These are phyloP conservation scores for Calycopis cecrops DNA, from an alignment of 1,140 invertebrate genomes.

Conservation along the genomic window DNA sequence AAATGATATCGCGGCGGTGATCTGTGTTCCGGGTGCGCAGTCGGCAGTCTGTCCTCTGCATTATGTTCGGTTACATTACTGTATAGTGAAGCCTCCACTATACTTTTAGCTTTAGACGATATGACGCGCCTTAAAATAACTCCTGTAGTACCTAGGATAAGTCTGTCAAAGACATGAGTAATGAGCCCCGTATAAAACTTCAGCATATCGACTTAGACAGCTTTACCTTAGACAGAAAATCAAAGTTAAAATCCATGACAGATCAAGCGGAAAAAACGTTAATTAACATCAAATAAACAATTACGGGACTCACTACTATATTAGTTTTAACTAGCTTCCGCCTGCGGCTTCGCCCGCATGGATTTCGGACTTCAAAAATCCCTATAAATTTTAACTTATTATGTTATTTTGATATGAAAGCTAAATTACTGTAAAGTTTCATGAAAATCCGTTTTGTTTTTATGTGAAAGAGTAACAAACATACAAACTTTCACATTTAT, in stretches of 20 bases:
- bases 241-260: slow-evolving; percentile 1
- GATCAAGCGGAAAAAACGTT: slow-evolving; percentile 3
- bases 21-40: slow-evolving; percentile 17
- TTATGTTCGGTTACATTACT: background rate
- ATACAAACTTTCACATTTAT: too few relatives aligned
- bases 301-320: slow-evolving; percentile 3
- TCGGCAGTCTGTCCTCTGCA: slow-evolving; percentile 1
- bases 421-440: too few relatives aligned
- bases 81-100: too few relatives aligned
- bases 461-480: too few relatives aligned
- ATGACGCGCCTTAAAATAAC: too few relatives aligned
- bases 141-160: background rate
- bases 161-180: background rate
- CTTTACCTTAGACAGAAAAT: background rate
- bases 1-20: slow-evolving; percentile 26
- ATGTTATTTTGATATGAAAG: too few relatives aligned
- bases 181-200: slow-evolving; percentile 4
- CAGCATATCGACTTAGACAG: slow-evolving; percentile 1
- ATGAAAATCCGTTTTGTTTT: too few relatives aligned
- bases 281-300: background rate
- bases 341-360: too few relatives aligned
- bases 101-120: too few relatives aligned
- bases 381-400: too few relatives aligned
- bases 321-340: background rate
- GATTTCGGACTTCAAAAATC: too few relatives aligned